Evolutionary conservation across 2,797 vertebrate genomes (phyloP).

Genomic region (Delichon dasypus): DNA sequence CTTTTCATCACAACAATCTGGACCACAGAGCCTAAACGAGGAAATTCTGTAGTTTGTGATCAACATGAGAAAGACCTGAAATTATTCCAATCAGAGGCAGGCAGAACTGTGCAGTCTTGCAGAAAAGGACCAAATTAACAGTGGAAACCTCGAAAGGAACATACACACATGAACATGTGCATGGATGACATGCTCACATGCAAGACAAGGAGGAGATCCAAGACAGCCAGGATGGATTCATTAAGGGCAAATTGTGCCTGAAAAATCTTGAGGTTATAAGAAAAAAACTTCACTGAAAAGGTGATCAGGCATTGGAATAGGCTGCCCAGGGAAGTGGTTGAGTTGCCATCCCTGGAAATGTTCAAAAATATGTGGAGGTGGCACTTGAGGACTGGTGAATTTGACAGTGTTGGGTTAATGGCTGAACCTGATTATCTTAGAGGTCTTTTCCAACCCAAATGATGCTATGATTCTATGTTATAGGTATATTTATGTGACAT

Average conservation of each 20-base stretch:
- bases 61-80: background rate
- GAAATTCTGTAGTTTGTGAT: background rate
- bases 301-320: background rate
- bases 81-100: background rate
- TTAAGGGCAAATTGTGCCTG: background rate
- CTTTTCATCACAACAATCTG: background rate
- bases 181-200: background rate
- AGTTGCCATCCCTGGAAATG: background rate
- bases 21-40: background rate
- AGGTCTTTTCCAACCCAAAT: background rate
- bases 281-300: background rate
- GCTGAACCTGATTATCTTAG: background rate
- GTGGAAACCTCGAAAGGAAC: background rate
- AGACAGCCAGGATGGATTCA: background rate
- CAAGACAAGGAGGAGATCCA: background rate
- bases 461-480: background rate
- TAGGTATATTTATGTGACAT: background rate
- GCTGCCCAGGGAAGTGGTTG: background rate
- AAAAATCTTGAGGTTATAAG: background rate
- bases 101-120: background rate
- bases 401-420: background rate
- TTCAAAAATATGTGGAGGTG: background rate
- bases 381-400: background rate
- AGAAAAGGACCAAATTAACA: background rate
- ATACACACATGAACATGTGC: background rate